Evolutionary conservation across 2,888 invertebrate genomes (phyloP), one percentile per base, ranked within the genome.

Genomic region (Automeris io): DNA sequence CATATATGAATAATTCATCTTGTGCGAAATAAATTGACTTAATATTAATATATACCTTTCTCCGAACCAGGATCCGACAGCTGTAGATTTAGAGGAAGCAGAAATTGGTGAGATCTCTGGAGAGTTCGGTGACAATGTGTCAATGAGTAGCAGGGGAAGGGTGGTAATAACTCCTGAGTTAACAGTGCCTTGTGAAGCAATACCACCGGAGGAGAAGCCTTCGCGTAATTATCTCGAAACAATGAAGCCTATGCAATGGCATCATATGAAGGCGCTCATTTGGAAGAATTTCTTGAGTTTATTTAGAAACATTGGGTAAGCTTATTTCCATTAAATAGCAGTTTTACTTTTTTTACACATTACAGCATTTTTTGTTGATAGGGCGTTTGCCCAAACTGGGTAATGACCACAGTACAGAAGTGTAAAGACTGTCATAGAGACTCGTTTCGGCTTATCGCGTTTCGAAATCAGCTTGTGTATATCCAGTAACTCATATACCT

Each of bases 231-330:
- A 87, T 35, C 77, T 85, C 51, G 90, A 92, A 44, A 83, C 88
- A 44, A 79, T 90, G 34, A 90, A 90, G 69, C 89, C 93, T 24
- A 88, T 93, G 75, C 88, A 92, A 54, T 77, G 87, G 47, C 85
- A 90, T 59, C 93, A 94, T 56, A 92, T 95, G 91, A 91, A 91
- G 53, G 95, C 95, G 1, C 75, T 96, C 13, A 89, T 95, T 32
- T 95, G 95, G 94, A 96, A 96, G 72, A 96, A 96, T 69, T 93
- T 94, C 59, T 85, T 95, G 37, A 94, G 95, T 90, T 91, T 96
- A 88, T 91, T 93, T 86, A 89, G 96, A 56, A 96, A 96, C 74
- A 90, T 92, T 46, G 92, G 93, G 94, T 93, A 70, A 82, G 87
- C 60, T 31, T 31, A 32, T 40, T n/a, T 11, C 11, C 18, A 22